phyloP scores from a whole-genome alignment of 2,797 vertebrate genomes.

The Benthosema pterotum region DNA sequence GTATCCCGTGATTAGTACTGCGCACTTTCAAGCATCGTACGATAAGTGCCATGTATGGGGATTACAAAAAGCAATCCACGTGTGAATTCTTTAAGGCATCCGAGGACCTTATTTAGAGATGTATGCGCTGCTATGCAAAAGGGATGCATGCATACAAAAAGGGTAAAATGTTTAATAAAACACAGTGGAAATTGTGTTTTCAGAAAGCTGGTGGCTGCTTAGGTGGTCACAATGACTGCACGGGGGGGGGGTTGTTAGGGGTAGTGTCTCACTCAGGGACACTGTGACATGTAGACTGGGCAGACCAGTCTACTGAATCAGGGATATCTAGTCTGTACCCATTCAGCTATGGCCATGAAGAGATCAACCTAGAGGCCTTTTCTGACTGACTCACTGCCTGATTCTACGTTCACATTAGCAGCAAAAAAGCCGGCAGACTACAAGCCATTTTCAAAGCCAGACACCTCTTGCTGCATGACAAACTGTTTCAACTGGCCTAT shows the following conservation, averaged over 20 bases:
- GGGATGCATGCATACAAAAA: background rate
- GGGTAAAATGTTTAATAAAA: no score
- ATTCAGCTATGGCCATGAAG: background rate
- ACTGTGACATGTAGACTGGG: no score
- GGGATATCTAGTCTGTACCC: no score
- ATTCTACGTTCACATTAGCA: background rate
- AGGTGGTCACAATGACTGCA: no score
- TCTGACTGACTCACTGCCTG: conserved; percentile 37
- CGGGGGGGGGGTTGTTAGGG: no score
- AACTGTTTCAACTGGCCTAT: no score
- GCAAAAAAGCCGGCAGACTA: background rate
- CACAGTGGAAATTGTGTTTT: no score
- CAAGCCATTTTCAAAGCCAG: background rate
- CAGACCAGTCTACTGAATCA: no score
- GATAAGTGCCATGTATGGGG: conserved; percentile 42
- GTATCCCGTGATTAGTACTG: conserved; percentile 55
- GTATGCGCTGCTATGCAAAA: conserved; percentile 22
- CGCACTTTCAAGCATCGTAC: conserved; percentile 34
- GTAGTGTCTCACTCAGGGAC: no score
- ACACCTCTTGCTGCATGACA: background rate
- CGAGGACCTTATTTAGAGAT: conserved; percentile 29
- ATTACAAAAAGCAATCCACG: conserved; percentile 38
- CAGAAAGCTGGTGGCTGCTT: no score
- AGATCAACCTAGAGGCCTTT: conserved; percentile 42
- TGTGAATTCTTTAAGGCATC: conserved; percentile 68